A percentile compares a stretch with the other conserved stretches of the same genome.
These are phyloP conservation scores for Bruchidius siliquastri DNA, from an alignment of 2,888 invertebrate species.

Conservation along the genomic window DNA sequence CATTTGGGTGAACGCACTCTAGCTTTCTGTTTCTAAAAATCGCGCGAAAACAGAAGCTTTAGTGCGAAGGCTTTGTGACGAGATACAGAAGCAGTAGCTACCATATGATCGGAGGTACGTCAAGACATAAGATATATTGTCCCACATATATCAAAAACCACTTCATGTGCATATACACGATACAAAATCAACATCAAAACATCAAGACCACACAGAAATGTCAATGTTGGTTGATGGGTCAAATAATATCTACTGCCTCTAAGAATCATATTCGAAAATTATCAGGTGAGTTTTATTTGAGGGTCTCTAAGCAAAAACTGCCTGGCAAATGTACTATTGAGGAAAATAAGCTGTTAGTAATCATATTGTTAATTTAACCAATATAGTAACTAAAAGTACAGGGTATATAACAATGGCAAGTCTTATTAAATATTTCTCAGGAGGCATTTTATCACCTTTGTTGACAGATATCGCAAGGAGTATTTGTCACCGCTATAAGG, in stretches of 20 bases:
- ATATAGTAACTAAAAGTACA: not conserved
- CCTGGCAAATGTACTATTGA: not conserved
- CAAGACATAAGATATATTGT: not conserved
- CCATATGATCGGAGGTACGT: not conserved
- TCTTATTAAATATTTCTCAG: not conserved
- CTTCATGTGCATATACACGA: not conserved
- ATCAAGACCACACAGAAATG: not conserved
- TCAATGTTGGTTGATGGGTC: not conserved
- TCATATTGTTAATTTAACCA: not conserved
- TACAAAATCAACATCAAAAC: not conserved
- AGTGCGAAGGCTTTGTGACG: conserved; percentile 7
- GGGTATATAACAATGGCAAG: not conserved
- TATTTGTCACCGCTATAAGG: no score
- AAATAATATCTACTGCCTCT: not conserved
- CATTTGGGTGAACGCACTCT: conserved; percentile 28
- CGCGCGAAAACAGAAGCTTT: conserved; percentile 8
- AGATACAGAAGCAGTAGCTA: conserved; percentile 5
- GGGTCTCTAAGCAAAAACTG: not conserved
- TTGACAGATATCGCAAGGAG: no score
- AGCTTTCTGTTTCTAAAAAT: conserved; percentile 1
- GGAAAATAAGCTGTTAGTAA: not conserved
- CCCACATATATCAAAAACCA: not conserved
- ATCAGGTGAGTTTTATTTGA: not conserved
- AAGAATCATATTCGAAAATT: not conserved
- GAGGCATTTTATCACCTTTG: no score